Conservation (phyloP, 2,113 vertebrate genomes). For the Glaucidium brasilianum region DNA sequence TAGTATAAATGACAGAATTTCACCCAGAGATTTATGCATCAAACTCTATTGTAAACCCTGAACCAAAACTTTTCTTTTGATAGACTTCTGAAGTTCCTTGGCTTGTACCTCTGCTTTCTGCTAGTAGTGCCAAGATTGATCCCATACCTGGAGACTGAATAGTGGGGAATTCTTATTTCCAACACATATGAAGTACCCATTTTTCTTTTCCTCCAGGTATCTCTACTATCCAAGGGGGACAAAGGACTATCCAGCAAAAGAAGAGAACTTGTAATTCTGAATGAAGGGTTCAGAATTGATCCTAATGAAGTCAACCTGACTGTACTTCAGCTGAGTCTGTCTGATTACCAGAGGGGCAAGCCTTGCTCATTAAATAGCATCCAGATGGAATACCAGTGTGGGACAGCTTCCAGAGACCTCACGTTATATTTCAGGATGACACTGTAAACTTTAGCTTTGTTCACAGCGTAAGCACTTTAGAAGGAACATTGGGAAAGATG, state of each 20-base stretch:
- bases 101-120: neutral
- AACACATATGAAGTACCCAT: neutral
- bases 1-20: neutral
- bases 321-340: neutral
- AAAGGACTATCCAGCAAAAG: constrained; percentile 52
- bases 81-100: neutral
- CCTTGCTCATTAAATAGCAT: neutral
- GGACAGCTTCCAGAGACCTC: neutral
- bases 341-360: neutral
- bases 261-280: constrained; percentile 24
- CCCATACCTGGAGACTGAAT: neutral
- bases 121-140: neutral
- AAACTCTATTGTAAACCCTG: neutral
- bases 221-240: constrained; percentile 23
- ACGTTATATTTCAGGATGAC: neutral
- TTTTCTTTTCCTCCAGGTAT: constrained; percentile 30
- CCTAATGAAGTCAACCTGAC: constrained; percentile 10
- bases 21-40: neutral
- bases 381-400: neutral
- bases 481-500: neutral
- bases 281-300: neutral
- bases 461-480: neutral
- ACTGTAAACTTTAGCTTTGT: neutral
- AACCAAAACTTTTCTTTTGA: neutral
- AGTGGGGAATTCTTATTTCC: neutral